Evolutionary conservation across 2,797 vertebrate species (phyloP).

Genomic region (Falco concolor): DNA sequence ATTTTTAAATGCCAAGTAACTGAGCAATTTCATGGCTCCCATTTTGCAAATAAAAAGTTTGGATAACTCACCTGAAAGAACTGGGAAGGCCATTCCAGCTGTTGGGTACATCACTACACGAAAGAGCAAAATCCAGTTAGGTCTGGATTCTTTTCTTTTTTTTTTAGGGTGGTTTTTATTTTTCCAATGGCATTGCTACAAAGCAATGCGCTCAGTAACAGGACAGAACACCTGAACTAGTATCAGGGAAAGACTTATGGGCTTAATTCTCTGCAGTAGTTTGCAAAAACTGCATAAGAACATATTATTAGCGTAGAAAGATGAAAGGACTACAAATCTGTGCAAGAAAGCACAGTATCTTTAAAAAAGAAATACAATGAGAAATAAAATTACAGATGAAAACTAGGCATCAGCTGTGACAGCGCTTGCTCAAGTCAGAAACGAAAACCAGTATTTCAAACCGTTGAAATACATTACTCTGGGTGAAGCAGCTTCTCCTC

Average conservation of each 20-base stretch:
- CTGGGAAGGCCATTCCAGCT: not conserved
- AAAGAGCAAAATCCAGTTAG: not conserved
- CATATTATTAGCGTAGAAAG: not conserved
- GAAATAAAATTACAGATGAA: not conserved
- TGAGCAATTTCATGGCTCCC: not conserved
- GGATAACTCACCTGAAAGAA: not conserved
- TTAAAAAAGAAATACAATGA: not conserved
- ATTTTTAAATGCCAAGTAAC: not conserved
- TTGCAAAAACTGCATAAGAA: not conserved
- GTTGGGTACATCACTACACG: not conserved
- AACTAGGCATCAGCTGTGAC: not conserved
- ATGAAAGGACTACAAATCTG: not conserved
- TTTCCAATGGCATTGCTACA: not conserved
- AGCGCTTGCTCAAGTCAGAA: not conserved
- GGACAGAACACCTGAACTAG: not conserved
- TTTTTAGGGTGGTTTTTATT: not conserved
- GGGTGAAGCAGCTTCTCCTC: not conserved
- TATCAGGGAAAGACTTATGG: not conserved
- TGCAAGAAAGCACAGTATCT: not conserved
- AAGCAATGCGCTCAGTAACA: not conserved
- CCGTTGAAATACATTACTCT: not conserved
- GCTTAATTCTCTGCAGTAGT: not conserved
- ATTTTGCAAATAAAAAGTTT: not conserved
- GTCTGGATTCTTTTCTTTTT: not conserved
- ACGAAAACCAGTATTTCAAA: not conserved